Base-by-base conservation (phyloP, 2,113 vertebrate genomes). In the Gallinago media region DNA sequence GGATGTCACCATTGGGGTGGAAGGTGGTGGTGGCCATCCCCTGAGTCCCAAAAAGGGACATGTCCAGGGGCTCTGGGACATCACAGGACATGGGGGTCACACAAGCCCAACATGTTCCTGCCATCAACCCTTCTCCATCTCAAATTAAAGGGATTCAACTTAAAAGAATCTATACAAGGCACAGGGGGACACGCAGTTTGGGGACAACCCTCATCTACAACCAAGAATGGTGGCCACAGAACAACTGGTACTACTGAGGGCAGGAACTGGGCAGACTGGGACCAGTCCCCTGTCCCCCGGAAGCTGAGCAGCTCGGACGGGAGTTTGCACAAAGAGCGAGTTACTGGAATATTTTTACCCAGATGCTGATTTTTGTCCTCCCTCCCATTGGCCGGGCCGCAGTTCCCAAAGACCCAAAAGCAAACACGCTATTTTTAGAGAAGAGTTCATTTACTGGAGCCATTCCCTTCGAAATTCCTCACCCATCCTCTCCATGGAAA, bases 401-500 rank as follows among this genome's bases (percentile, higher is more conserved):
- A 87, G 97, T 98, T 98, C 98, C 97, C 97, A 98, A 97, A 97
- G 96, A 94, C 91, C 95, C 91, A 89, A 95, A 92, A 95, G 94
- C 95, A 95, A 97, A 93, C 89, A 94, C 13, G 58, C 98, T 98
- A 98, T 98, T 98, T 98, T 98, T 98, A 98, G 97, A 89, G 77
- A 74, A 89, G 81, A 89, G 71, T 95, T 96, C 92, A 84, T 93
- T 96, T 97, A 97, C 98, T 98, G 98, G 97, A 98, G 97, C 95
- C 97, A 96, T 98, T 98, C 96, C 97, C 97, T 98, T 97, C 86
- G 96, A 98, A 98, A 98, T 98, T 98, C 98, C 97, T 98, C 91
- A 96, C 96, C 97, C 95, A 92, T 97, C 97, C 97, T 98, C 96
- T 86, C 97, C 96, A 97, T 97, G 97, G 97, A 92, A 97, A 98